Base-by-base conservation (phyloP, 1,140 invertebrate species). In the Olivierus martensii region DNA sequence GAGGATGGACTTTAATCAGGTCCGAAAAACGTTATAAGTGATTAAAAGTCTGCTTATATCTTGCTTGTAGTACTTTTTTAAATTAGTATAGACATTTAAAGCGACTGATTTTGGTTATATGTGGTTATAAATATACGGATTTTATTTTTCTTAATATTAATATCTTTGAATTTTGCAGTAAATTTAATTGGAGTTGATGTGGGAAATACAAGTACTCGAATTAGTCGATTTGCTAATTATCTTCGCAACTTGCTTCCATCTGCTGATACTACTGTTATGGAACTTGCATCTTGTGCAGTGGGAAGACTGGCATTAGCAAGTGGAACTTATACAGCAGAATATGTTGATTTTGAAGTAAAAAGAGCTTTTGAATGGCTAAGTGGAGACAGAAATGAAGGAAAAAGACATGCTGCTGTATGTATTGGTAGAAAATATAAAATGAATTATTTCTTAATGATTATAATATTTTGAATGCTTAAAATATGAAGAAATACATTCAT, bases 291-390 rank as follows among this genome's bases (percentile, higher is more conserved):
- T 14, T 89, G 87, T 65, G 92, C 92, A 9, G 82, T 96, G 57
- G 92, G 91, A 0, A 84, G 86, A 58, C 70, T 97, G 44, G 90
- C 90, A 3, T 73, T 89, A 12, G 84, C 89, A 7, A 92, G 88
- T 17, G 92, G 90, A 14, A 89, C 88, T 0, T 90, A 90, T 67
- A 84, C 90, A 45, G 87, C 88, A 0, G 87, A 93, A 63, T 95
- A 94, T 70, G 90, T 96, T 2, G 90, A 95, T 62, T 94, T 93
- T 75, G 90, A 96, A 71, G 88, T 95, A 0, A 92, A 91, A 68
- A 75, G 85, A 61, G 87, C 91, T 7, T 88, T 96, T 65, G 92
- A 96, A 67, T 94, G 87, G 87, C 71, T 96, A 0, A 78, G 79
- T 47, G 84, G 81, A 35, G 90, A 95, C 60, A 75, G 89, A 59